phyloP scores from a whole-genome alignment of 2,113 vertebrate species.

The Ceratotherium simum region DNA sequence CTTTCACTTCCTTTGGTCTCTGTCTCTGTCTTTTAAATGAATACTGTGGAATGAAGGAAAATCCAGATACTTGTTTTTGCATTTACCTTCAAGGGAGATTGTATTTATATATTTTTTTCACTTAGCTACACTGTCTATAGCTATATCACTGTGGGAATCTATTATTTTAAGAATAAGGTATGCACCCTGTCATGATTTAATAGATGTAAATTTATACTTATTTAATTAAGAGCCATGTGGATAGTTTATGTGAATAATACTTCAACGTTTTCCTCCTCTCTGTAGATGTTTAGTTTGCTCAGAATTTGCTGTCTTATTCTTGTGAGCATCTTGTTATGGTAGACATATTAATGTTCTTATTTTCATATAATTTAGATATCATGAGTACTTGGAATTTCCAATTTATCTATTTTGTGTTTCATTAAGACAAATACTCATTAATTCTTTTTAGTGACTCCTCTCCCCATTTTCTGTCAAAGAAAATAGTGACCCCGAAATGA shows the following conservation, averaged over 20 bases:
- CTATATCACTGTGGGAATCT: background rate
- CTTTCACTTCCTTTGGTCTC: background rate
- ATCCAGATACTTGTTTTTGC: background rate
- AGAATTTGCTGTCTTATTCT: background rate
- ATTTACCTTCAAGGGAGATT: background rate
- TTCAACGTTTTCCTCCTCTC: background rate
- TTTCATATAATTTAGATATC: background rate
- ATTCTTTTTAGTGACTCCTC: background rate
- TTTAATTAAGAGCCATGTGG: background rate
- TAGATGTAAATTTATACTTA: background rate
- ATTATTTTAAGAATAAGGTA: background rate
- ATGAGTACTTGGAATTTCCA: background rate
- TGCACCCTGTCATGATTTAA: background rate
- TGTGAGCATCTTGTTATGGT: background rate
- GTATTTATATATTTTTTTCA: background rate
- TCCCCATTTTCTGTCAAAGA: background rate
- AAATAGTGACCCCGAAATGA: background rate
- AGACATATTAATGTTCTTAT: background rate
- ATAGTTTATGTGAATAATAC: background rate
- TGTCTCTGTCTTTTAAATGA: background rate
- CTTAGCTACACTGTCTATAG: background rate
- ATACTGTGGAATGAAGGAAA: background rate
- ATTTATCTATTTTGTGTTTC: background rate
- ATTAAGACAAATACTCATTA: background rate
- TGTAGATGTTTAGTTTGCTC: background rate